These are phyloP conservation scores for Varanus salvator DNA, from an alignment of 2,113 vertebrate genomes.

Conservation along the genomic window DNA sequence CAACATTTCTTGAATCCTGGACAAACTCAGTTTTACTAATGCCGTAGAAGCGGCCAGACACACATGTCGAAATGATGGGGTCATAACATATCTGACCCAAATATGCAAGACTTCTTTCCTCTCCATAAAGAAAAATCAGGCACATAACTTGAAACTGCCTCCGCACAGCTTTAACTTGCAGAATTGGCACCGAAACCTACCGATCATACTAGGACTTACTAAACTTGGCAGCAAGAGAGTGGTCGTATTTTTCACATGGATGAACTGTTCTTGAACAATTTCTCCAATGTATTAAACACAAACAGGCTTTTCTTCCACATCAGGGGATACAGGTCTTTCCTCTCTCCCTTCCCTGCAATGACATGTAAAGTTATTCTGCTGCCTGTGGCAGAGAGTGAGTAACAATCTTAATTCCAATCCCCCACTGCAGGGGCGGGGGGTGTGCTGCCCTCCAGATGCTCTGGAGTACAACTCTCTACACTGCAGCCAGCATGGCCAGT, in stretches of 20 bases:
- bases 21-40: slow-evolving; percentile 27
- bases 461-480: too few relatives aligned
- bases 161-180: slow-evolving; percentile 27
- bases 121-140: slow-evolving; percentile 38
- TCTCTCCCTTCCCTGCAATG: background rate
- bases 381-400: fast-evolving
- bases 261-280: slow-evolving; percentile 53
- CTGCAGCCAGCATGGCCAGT: too few relatives aligned
- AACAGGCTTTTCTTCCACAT: slow-evolving; percentile 50
- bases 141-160: slow-evolving; percentile 32
- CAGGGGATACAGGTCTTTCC: slow-evolving; percentile 16
- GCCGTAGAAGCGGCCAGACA: slow-evolving; percentile 58
- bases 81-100: background rate
- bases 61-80: slow-evolving; percentile 5
- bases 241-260: slow-evolving; percentile 49
- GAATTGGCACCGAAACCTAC: slow-evolving; percentile 47
- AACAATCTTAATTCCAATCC: background rate
- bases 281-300: slow-evolving; percentile 53
- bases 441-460: too few relatives aligned
- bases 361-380: slow-evolving; percentile 37
- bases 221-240: slow-evolving; percentile 48
- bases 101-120: slow-evolving; percentile 20
- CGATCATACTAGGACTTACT: slow-evolving; percentile 50
- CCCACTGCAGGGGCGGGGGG: too few relatives aligned
- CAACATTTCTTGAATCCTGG: slow-evolving; percentile 63